Evolutionary conservation across 2,797 vertebrate genomes (phyloP), one percentile per base, ranked within the genome.

Genomic region (Psittacula echo): DNA sequence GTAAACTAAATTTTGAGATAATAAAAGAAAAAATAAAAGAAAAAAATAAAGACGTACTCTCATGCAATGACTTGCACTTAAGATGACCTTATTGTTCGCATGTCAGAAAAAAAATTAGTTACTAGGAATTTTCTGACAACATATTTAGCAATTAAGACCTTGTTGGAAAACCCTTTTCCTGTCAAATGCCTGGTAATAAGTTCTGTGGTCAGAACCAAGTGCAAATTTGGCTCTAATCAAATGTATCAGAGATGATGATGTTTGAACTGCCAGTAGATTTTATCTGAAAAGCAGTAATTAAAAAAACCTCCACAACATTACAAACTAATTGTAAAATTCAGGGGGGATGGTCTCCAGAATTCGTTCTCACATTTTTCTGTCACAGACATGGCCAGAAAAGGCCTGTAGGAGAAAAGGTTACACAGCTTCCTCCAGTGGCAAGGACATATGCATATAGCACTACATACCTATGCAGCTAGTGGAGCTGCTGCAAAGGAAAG

Each of bases 41-140:
- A 41, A 80, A 80, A 66, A 61, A 56, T 18, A 41, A 53, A 56
- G 2, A n/a, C 24, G 2, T 9, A 64, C 8, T 32, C 4, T 37
- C 7, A 54, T 24, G 26, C 9, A 44, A 45, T 45, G 50, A 34
- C 27, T 91, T 91, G 50, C 30, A 42, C 39, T 77, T 64, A 48
- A 30, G 23, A 24, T 82, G 37, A 81, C 18, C 10, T 85, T 77
- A 76, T 24, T 61, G 51, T 74, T 78, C 9, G 2, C 37, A 56
- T 17, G 13, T 56, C 51, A 84, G 62, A 68, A 92, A 79, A 80
- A 56, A 82, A 27, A 20, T 23, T 42, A 68, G 39, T 34, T 84
- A 71, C 51, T 70, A 71, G 51, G 9, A 87, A 67, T 74, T 68
- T 89, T 94, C 48, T 94, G 60, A 88, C 73, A 94, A 56, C 26